Base-by-base conservation (phyloP, 2,113 vertebrate species). In the Anguilla rostrata region DNA sequence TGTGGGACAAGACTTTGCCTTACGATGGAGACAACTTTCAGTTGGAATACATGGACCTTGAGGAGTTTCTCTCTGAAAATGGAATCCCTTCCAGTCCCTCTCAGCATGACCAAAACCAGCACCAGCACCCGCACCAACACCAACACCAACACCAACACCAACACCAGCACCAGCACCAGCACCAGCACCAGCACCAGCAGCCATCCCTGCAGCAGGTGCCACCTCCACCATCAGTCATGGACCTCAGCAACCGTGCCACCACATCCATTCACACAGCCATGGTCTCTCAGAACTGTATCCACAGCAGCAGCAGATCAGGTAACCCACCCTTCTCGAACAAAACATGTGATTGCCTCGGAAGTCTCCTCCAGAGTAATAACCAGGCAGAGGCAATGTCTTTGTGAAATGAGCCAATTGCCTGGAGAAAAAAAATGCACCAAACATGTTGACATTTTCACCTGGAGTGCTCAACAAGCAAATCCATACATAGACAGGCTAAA, bases 21-120 rank as follows among this genome's bases (percentile, higher is more conserved):
- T 98, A 98, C 0, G 97, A 97, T 87, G 97, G 96, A 90, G 97
- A 98, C 91, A 96, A 94, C 92, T 98, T 98, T 94, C 97, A 98
- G 91, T 92, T 98, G 95, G 97, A 98, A 93, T 98, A 98, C 94
- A 98, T 98, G 97, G 97, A 98, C 95, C 94, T 98, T 94, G 97
- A 98, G 92, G 97, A 98, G 91, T 98, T 98, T 91, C 94, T 98
- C 82, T 97, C 96, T 0, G 97, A 98, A 94, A 98, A 98, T 89
- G 97, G 97, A 90, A 98, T 98, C 85, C 97, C 97, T 60, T 97
- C 97, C 86, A 97, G 96, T 88, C 96, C 96, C 0, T 93, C 94
- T 41, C 95, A 96, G 85, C 96, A 97, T 0, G 96, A 97, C 92
- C 96, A 96, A 90, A 96, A 92, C 90, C 94, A 96, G 0, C 96